phyloP scores from a whole-genome alignment of 2,797 vertebrate species.

The Gambusia yucatana region DNA sequence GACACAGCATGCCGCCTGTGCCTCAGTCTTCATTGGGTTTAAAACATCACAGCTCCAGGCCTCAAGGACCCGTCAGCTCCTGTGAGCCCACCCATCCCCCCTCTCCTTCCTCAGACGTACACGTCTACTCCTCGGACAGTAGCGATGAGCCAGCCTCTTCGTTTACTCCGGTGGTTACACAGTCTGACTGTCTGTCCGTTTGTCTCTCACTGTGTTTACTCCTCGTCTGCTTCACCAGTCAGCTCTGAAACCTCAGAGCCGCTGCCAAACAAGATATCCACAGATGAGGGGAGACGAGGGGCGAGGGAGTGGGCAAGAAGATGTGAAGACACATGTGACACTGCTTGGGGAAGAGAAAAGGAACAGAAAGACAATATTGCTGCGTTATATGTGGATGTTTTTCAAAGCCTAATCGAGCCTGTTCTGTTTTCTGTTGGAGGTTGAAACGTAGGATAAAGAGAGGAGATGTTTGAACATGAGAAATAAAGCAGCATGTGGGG shows the following conservation, averaged over 20 bases:
- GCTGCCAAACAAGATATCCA: constrained; percentile 53
- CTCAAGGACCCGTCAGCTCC: constrained; percentile 14
- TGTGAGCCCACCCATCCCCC: not conserved
- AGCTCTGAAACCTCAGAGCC: constrained; percentile 50
- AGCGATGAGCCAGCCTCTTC: constrained; percentile 34
- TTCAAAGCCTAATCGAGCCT: constrained; percentile 10
- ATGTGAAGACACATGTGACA: constrained; percentile 25
- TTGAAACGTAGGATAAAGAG: not conserved
- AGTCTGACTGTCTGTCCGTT: constrained; percentile 49
- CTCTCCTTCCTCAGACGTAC: not conserved
- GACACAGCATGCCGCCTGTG: not conserved
- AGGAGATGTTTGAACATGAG: not conserved
- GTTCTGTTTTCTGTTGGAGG: constrained; percentile 2
- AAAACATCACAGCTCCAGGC: not conserved
- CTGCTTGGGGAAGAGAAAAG: constrained; percentile 2
- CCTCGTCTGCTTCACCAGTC: constrained; percentile 54
- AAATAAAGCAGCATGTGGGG: not conserved
- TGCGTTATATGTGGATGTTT: constrained; percentile 21
- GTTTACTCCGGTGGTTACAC: constrained; percentile 51
- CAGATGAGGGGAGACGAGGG: not conserved
- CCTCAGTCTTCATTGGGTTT: not conserved
- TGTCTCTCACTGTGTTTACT: constrained; percentile 67
- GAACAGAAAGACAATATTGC: not conserved
- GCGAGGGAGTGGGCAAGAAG: not conserved
- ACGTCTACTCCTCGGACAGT: constrained; percentile 21